These are phyloP conservation scores for Rhinoptilus africanus DNA, from an alignment of 2,113 vertebrate species.

Conservation along the genomic window DNA sequence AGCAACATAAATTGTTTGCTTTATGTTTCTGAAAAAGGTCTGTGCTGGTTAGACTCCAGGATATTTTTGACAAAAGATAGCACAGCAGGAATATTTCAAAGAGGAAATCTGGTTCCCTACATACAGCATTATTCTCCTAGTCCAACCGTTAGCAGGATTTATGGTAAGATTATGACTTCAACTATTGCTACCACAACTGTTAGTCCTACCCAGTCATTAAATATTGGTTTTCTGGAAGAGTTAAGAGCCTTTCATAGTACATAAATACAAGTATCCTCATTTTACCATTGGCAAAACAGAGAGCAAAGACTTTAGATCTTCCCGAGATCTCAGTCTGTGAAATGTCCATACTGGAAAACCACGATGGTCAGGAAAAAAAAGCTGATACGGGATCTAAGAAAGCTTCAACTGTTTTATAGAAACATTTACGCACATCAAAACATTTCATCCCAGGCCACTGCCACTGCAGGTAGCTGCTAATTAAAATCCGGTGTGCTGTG, in stretches of 20 bases:
- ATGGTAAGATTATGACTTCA: neutral
- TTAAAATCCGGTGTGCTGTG: constrained; percentile 51
- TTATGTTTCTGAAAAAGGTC: neutral
- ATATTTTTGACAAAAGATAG: neutral
- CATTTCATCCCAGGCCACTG: constrained; percentile 43
- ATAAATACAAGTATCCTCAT: neutral
- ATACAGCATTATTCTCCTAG: neutral
- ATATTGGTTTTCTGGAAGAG: neutral
- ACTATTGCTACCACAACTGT: neutral
- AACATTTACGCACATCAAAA: constrained; percentile 50
- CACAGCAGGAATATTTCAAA: neutral
- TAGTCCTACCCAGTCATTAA: neutral
- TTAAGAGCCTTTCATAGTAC: neutral
- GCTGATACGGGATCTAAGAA: neutral
- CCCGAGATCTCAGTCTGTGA: neutral
- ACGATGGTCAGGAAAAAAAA: neutral
- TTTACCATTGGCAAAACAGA: neutral
- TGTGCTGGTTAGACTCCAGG: no score
- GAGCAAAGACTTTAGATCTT: neutral
- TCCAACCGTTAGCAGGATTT: neutral
- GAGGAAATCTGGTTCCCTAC: neutral
- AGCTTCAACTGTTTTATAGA: constrained; percentile 46
- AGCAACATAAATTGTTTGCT: neutral
- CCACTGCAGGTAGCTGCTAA: constrained; percentile 62
- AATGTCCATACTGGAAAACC: neutral